Conservation (phyloP, 2,888 invertebrate species). For the Calliopum simillimum region DNA sequence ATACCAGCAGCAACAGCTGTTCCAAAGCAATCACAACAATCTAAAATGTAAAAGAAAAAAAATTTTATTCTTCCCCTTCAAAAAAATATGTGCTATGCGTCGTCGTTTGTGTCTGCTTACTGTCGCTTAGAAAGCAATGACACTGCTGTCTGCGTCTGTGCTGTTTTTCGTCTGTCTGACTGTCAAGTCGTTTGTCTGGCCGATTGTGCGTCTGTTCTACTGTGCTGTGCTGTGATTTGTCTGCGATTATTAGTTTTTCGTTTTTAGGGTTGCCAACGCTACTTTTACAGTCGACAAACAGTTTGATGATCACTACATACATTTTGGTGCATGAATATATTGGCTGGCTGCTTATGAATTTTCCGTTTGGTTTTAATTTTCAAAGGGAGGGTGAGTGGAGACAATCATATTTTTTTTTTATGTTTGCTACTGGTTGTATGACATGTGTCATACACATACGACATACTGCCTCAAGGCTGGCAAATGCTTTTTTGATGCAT, state of each 20-base stretch:
- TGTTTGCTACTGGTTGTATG: background rate
- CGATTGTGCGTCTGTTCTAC: background rate
- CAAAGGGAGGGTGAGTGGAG: too few species aligned
- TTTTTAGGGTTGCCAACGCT: too few species aligned
- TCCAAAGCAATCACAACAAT: slow-evolving; percentile 17
- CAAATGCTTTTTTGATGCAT: background rate
- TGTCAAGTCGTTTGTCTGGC: background rate
- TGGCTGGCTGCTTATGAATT: background rate
- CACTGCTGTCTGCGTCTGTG: background rate
- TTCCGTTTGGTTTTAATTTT: background rate
- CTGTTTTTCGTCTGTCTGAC: background rate
- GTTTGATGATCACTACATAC: background rate
- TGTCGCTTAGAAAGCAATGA: slow-evolving; percentile 1
- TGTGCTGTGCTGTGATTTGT: slow-evolving; percentile 1
- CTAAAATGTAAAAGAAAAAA: background rate
- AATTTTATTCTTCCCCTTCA: background rate
- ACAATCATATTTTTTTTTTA: too few species aligned
- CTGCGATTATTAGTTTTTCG: slow-evolving; percentile 6
- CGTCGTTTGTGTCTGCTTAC: background rate
- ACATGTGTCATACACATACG: slow-evolving; percentile 3
- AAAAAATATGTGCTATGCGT: background rate
- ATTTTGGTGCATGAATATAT: background rate
- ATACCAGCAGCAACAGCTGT: slow-evolving; percentile 24
- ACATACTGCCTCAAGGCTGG: background rate
- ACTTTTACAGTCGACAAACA: background rate